Evolutionary conservation across 2,113 vertebrate genomes (phyloP), one percentile per base, ranked within the genome.

Genomic region (Anseranas semipalmata): DNA sequence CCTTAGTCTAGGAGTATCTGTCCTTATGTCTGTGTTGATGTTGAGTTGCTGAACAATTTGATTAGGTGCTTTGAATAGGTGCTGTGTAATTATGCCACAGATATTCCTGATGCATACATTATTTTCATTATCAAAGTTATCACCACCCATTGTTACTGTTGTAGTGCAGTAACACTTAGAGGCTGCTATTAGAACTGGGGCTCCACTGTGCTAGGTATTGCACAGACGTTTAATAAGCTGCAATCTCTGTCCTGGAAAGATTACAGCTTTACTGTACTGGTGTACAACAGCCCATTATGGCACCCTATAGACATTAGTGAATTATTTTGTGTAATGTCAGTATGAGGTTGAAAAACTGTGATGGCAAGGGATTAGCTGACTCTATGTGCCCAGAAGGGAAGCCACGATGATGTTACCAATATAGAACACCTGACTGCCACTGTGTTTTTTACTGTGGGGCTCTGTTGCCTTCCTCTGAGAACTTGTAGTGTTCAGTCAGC

Each of bases 11-110:
- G 68, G 41, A 83, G 59, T 80, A 90, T 70, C 76, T 93, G 55
- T 59, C 59, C 93, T 66, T 45, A 1, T 72, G 75, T 43, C 80
- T 55, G 5, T 81, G 79, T 90, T 95, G 75, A 43, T 65, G 52
- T 77, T 73, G 80, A 88, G 37, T 2, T 92, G 85, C 75, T 92
- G 90, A 93, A 90, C 79, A 88, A 60, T 92, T 90, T 93, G 88
- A 91, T 96, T 93, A 95, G 88, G 41, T 93, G 62, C 85, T 96
- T 91, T 85, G 68, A 90, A 82, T 95, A 85, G 93, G n/a, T n/a
- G 87, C 85, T 81, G 66, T 89, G 85, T 76, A 90, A 93, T 95
- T 93, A 79, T 85, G 68, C 46, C 30, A 25, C 43, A 93, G 90
- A 70, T 91, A 87, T 52, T 82, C 66, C 85, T 66, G 87, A 68